These are phyloP conservation scores for Meta bourneti DNA, from an alignment of 2,888 invertebrate genomes.

Conservation along the genomic window DNA sequence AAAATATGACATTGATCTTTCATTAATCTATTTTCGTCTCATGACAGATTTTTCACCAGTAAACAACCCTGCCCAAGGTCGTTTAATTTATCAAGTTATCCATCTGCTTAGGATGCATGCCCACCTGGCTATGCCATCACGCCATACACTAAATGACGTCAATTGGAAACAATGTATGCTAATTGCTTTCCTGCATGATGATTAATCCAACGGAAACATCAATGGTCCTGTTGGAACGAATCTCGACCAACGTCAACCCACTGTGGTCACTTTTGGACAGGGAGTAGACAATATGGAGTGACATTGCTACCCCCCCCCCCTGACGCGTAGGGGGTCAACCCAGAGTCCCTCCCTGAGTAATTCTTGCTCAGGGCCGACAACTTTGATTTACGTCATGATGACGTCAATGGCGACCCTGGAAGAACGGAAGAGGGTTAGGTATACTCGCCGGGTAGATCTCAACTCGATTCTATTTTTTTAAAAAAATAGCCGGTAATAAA, in stretches of 20 bases:
- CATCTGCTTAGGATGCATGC: neutral
- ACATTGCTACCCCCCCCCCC: neutral
- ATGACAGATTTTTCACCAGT: neutral
- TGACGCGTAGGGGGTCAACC: neutral
- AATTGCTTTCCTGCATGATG: neutral
- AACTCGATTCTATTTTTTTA: slow-evolving; percentile 2
- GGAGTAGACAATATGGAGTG: neutral
- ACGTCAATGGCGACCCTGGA: slow-evolving; percentile 69
- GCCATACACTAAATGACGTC: neutral
- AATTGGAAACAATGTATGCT: neutral
- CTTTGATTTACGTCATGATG: slow-evolving; percentile 66
- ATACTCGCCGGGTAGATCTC: slow-evolving; percentile 6
- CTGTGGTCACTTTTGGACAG: neutral
- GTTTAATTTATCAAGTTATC: neutral
- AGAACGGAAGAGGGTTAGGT: slow-evolving; percentile 27
- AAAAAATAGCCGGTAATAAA: slow-evolving; percentile 1
- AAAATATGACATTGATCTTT: neutral
- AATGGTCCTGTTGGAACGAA: too few species aligned
- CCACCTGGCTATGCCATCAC: neutral
- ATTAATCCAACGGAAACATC: too few species aligned
- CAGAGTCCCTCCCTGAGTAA: neutral
- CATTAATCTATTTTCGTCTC: neutral
- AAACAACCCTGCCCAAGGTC: neutral
- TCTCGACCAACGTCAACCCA: too few species aligned
- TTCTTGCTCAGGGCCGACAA: slow-evolving; percentile 60